phyloP scores from a whole-genome alignment of 2,113 vertebrate species.

The Electrona antarctica region DNA sequence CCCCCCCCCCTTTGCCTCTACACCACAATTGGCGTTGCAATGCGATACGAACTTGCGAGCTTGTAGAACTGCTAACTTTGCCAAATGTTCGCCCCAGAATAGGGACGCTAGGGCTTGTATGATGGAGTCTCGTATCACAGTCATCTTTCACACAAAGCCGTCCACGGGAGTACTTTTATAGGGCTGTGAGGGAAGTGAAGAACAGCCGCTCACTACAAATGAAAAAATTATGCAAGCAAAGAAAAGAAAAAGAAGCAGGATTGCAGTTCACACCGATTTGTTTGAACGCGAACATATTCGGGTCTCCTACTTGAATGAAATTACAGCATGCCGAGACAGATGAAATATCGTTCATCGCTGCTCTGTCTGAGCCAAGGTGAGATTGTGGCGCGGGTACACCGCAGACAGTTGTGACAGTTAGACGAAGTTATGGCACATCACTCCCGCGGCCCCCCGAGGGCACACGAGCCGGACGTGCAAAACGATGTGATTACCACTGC shows the following conservation, averaged over 20 bases:
- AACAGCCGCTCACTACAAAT: slow-evolving; percentile 21
- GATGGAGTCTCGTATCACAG: not conserved
- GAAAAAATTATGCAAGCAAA: slow-evolving; percentile 16
- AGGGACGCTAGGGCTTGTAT: no score
- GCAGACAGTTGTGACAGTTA: not conserved
- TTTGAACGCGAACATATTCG: slow-evolving; percentile 5
- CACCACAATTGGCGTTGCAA: no score
- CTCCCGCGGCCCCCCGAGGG: not conserved
- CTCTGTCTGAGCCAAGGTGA: slow-evolving; percentile 1
- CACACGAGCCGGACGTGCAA: slow-evolving; percentile 18
- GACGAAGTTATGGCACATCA: slow-evolving; percentile 22
- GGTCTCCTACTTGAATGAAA: slow-evolving; percentile 3
- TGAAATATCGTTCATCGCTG: slow-evolving; percentile 5
- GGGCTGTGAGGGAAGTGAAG: not conserved
- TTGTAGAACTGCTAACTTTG: no score
- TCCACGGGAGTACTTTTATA: not conserved
- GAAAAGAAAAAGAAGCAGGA: not conserved
- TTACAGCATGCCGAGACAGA: not conserved
- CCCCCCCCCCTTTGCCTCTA: no score
- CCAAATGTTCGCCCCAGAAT: no score
- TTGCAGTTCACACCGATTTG: not conserved
- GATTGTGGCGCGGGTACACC: slow-evolving; percentile 12
- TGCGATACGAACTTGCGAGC: no score
- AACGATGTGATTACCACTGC: slow-evolving; percentile 38
- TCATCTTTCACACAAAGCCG: not conserved